A percentile compares a stretch with the other conserved stretches of the same genome.
Evolutionary conservation across 2,113 vertebrate species (phyloP).

Genomic region (Erythrocercus mccallii): DNA sequence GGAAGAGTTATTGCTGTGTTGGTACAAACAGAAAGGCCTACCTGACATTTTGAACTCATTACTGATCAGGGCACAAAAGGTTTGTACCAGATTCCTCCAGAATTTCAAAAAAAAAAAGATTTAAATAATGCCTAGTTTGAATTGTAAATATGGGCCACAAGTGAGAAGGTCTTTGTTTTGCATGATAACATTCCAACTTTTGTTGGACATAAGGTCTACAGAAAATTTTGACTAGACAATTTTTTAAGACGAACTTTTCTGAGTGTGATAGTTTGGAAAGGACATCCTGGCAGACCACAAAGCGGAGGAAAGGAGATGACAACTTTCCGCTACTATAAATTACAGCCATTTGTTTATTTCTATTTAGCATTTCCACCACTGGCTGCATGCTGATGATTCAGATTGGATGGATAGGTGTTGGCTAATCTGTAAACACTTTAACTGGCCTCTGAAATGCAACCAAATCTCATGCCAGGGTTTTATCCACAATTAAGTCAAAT

Average conservation of each 20-base stretch:
- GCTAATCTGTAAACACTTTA: slow-evolving; percentile 56
- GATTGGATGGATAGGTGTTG: slow-evolving; percentile 30
- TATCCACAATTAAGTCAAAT: slow-evolving; percentile 49
- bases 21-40: not conserved
- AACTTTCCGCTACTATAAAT: not conserved
- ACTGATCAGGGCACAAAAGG: not conserved
- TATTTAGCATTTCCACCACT: not conserved
- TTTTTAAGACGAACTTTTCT: not conserved
- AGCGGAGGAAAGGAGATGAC: not conserved
- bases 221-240: not conserved
- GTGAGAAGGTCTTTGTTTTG: not conserved
- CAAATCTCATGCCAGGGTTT: slow-evolving; percentile 10
- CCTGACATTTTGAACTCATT: not conserved
- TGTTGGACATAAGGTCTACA: not conserved
- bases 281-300: not conserved
- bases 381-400: not conserved
- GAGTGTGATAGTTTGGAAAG: not conserved
- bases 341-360: slow-evolving; percentile 25
- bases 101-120: not conserved
- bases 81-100: not conserved
- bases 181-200: not conserved
- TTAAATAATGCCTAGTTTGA: not conserved
- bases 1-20: not conserved
- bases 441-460: slow-evolving; percentile 35
- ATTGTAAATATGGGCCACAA: not conserved